Base-by-base conservation (phyloP, 2,113 vertebrate genomes). In the Perccottus glenii region DNA sequence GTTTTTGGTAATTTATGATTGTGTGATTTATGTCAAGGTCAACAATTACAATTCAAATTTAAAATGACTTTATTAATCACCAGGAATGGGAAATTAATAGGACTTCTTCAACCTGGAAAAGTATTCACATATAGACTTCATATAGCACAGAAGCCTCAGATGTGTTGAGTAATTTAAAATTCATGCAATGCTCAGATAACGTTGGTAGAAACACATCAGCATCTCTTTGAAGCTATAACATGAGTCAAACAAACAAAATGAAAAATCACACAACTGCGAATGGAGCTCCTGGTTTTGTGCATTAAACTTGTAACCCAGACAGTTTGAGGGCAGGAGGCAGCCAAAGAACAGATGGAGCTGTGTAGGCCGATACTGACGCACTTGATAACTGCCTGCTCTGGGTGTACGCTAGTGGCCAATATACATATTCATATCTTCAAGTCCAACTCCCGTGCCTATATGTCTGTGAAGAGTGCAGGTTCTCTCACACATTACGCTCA, bases 281-380 rank as follows among this genome's bases (percentile, higher is more conserved):
- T 15, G 47, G 19, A 27, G 0, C 9, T 47, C 8, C 4, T 7
- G 5, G 0, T 43, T 32, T 27, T 11, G 7, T 59, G 3, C 9
- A 15, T 16, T 14, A 32, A 66, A 69, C 32, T 46, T 69, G 56
- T 64, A 64, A 51, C 50, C 11, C 42, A 33, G 59, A 15, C 42
- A 63, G n/a, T 40, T n/a, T 38, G 19, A 14, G 64, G 44, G 47
- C 60, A 53, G n/a, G 47, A 70, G 35, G 47, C 65, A 69, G 65
- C 59, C 7, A 70, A 68, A 9, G 69, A 70, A 8, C 84, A 88
- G 86, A 88, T 88, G 86, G 86, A 64, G 67, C 50, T 40, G 75
- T 48, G 86, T 80, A 77, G 83, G 74, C 61, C 0, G 73, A 66
- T 35, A 32, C 59, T 73, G 68, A 80, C 65, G 48, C 63, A 60